These are phyloP conservation scores for Peromyscus attwateri DNA, from an alignment of 2,797 vertebrate genomes.

Conservation along the genomic window DNA sequence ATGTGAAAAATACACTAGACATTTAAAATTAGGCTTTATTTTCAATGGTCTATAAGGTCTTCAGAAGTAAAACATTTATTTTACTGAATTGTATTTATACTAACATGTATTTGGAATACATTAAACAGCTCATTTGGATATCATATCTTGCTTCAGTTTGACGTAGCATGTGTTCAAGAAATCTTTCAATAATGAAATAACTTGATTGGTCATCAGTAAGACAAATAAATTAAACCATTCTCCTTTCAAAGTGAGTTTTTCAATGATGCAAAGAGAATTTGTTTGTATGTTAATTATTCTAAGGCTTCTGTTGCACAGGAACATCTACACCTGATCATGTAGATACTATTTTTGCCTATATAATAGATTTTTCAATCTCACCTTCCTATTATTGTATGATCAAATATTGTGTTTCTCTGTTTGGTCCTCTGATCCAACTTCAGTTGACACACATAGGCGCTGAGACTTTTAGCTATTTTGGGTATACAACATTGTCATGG, in stretches of 20 bases:
- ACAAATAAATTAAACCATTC: not conserved
- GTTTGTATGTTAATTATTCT: not conserved
- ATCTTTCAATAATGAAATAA: not conserved
- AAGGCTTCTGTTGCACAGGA: not conserved
- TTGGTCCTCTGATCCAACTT: not conserved
- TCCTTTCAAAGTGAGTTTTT: not conserved
- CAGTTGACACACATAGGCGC: fast-evolving
- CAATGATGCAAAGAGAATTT: not conserved
- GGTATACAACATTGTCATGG: not conserved
- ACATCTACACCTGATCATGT: not conserved
- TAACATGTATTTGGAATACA: not conserved
- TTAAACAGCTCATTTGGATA: not conserved
- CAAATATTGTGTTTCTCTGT: not conserved
- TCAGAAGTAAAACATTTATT: not conserved
- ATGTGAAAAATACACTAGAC: not conserved
- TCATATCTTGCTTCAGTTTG: not conserved
- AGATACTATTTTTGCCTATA: not conserved
- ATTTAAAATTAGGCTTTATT: not conserved
- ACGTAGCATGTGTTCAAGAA: not conserved
- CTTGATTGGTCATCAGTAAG: not conserved
- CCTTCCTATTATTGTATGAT: not conserved
- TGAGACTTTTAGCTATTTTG: not conserved
- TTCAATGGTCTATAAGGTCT: not conserved
- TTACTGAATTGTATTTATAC: not conserved
- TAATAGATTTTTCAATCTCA: not conserved